Base-by-base conservation (phyloP, 1,140 invertebrate genomes). In the Tetraneura akinire region DNA sequence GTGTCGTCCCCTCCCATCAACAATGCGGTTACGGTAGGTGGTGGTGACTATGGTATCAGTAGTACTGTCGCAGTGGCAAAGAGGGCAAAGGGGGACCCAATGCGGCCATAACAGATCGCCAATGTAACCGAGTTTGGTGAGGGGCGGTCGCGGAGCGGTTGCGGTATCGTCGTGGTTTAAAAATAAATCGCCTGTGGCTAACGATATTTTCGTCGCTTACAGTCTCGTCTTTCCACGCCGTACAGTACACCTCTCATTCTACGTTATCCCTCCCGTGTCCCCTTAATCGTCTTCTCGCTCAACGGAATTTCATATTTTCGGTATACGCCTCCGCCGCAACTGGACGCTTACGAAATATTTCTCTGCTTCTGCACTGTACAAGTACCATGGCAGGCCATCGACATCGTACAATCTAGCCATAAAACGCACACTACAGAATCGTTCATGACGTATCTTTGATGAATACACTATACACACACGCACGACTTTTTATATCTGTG, bases 191-290 rank as follows among this genome's bases (percentile, higher is more conserved):
- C 42, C 74, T 16, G 37, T 62, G 37, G 74, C 74, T 29, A 62
- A 78, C 51, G 55, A 62, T 78, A 78, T 78, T 78, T 78, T 78
- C 21, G 73, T 76, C 55, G 21, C 37, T 42, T 68, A 66, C 37
- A n/a, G 51, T 26, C 13, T 16, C 23, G 16, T 6, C 29, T 62
- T 29, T n/a, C 60, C 8, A 26, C 18, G 8, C 32, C 8, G 32
- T 4, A 37, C 8, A 37, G 32, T 37, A 4, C 32, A 37, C 8
- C 32, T 37, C 32, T 37, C 32, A 37, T 37, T 3, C 32, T 3
- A 4, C 9, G 29, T n/a, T 62, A 18, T 32, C 1, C 26, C 9
- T 32, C 8, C 8, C 18, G 60, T n/a, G 1, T 32, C 18, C 16
- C 60, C 8, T 18, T 26, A 14, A 23, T 32, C 18, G 16, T 18